Conservation (phyloP, 92 coral and sea anemone species). For the Zoanthus sansibaricus region DNA sequence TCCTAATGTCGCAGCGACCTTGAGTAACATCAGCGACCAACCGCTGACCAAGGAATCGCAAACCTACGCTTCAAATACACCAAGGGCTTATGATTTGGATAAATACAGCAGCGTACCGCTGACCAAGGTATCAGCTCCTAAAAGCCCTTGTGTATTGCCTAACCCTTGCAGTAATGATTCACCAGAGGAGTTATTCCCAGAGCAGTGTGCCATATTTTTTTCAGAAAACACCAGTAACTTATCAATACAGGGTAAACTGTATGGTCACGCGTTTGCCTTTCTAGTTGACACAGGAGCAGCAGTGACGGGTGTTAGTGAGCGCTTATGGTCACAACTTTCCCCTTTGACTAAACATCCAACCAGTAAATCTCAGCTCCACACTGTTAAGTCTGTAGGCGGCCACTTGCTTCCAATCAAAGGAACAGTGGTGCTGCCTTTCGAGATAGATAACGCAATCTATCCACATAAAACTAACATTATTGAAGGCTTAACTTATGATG, state of each 20-base stretch:
- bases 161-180: not conserved
- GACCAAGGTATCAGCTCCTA: not conserved
- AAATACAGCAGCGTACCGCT: not conserved
- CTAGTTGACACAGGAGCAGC: conserved; percentile 64
- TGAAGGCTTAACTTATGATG: conserved; percentile 43
- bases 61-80: not conserved
- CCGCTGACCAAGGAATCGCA: not conserved
- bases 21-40: not conserved
- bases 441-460: conserved; percentile 38
- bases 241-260: not conserved
- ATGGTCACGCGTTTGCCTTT: not conserved
- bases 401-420: conserved; percentile 54
- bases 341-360: not conserved
- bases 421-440: conserved; percentile 37
- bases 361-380: not conserved
- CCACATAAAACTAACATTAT: conserved; percentile 44
- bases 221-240: conserved; percentile 1
- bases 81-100: not conserved
- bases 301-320: conserved; percentile 19
- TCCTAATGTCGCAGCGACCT: not conserved
- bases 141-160: not conserved
- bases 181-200: not conserved
- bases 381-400: conserved; percentile 52
- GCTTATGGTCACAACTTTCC: conserved; percentile 17
- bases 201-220: conserved; percentile 28